Evolutionary conservation across 2,113 vertebrate species (phyloP).

Genomic region (Ictalurus punctatus): DNA sequence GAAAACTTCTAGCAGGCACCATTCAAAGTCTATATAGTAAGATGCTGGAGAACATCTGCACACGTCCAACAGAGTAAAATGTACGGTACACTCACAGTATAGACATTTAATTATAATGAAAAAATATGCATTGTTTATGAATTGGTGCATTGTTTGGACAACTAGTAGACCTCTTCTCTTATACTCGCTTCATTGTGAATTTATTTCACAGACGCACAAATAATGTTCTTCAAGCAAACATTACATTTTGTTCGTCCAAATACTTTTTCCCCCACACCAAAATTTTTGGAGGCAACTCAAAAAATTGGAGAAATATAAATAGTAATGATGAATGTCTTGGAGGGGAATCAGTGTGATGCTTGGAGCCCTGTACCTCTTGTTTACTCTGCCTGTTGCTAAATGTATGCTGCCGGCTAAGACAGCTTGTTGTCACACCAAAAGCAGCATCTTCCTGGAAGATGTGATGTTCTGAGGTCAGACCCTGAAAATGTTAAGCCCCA

Average conservation of each 20-base stretch:
- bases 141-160: not conserved
- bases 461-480: conserved; percentile 1
- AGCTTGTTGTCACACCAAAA: conserved; percentile 25
- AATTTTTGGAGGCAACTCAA: not conserved
- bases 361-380: conserved; percentile 17
- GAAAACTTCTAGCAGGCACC: not conserved
- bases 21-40: not conserved
- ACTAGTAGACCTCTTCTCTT: not conserved
- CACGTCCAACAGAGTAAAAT: not conserved
- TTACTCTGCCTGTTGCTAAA: conserved; percentile 34
- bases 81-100: not conserved
- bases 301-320: not conserved
- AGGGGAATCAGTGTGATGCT: not conserved
- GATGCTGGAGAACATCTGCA: not conserved
- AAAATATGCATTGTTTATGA: not conserved
- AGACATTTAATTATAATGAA: not conserved
- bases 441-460: conserved; percentile 29
- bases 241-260: not conserved
- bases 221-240: not conserved
- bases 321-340: not conserved
- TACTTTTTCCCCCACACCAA: not conserved
- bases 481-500: not conserved
- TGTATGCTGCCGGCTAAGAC: conserved; percentile 20
- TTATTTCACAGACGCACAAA: not conserved
- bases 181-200: not conserved